Evolutionary conservation across 2,888 invertebrate species (phyloP).

Genomic region (Ashinkailepas kermadecensis): DNA sequence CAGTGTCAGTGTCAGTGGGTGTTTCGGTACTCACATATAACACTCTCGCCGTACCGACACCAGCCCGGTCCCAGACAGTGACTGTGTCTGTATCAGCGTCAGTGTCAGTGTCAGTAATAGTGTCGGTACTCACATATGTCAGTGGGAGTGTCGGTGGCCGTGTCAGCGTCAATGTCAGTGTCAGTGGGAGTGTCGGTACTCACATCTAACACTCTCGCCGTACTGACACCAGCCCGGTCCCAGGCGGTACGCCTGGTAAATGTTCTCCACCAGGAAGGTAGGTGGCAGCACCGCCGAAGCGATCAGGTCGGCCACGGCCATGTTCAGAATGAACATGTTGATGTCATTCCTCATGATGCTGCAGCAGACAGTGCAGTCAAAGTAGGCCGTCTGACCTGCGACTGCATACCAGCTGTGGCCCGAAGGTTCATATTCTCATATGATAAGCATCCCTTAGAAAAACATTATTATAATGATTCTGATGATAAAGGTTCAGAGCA

Average conservation of each 20-base stretch:
- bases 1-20: no score
- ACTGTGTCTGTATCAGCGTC: no score
- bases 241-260: background rate
- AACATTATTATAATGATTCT: no score
- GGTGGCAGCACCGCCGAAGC: conserved; percentile 43
- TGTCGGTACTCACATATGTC: background rate
- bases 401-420: no score
- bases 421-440: no score
- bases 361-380: conserved; percentile 32
- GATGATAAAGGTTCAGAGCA: no score
- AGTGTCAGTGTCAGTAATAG: no score
- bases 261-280: conserved; percentile 22
- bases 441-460: no score
- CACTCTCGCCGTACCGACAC: background rate
- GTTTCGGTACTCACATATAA: background rate
- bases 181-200: background rate
- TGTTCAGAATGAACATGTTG: conserved; percentile 63
- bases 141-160: background rate
- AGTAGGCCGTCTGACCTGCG: no score
- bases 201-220: background rate
- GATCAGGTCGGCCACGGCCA: conserved; percentile 62
- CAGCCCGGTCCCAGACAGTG: background rate
- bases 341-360: conserved; percentile 58
- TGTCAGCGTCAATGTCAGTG: no score
- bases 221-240: background rate